Evolutionary conservation across 37 sponge, comb jelly and placozoan species (phyloP), one percentile per base, ranked within the genome.

Genomic region (Chondrosia reniformis): DNA sequence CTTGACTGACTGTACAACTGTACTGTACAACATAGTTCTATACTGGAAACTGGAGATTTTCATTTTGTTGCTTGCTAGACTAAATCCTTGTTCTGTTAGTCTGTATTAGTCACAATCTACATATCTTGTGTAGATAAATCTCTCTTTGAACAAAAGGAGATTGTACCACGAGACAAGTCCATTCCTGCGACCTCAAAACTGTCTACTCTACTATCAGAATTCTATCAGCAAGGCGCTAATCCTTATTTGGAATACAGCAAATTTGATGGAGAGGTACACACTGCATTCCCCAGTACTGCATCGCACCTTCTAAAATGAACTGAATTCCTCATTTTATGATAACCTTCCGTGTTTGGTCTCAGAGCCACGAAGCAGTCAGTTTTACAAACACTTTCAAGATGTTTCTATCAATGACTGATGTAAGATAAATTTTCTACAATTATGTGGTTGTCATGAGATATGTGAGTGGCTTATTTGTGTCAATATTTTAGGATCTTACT

Each of bases 261-360:
- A 45, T 84, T 81, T 41, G 87, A 92, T 67, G 93, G 93, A 54
- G 89, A 88, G 59, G 93, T 88, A 69, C 10, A 10, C 63, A 61
- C n/a, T 61, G 61, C 36, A 33, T 32, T 49, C 76, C 30, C 76
- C 56, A 33, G 1, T 7, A 1, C 45, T 45, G 2, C 45, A 45
- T 3, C 62, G 31, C 42, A 31, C 46, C 39, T 19, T 28, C 9
- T 28, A 4, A 24, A 4, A 24, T 56, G 3, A 24, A 28, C 6
- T 28, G 3, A 3, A 8, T 28, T 56, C 12, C 54, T 49, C 54
- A 12, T 19, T 17, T 49, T 49, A 17, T 17, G 12, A 17, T 17
- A 12, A 17, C 17, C 54, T 49, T 49, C 54, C 27, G 27, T 28
- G 3, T 28, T 6, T 28, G 27, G 4, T 28, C 52, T 27, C 77